Evolutionary conservation across 2,888 invertebrate genomes (phyloP), one percentile per base, ranked within the genome.

Genomic region (Ditylenchus weischeri): DNA sequence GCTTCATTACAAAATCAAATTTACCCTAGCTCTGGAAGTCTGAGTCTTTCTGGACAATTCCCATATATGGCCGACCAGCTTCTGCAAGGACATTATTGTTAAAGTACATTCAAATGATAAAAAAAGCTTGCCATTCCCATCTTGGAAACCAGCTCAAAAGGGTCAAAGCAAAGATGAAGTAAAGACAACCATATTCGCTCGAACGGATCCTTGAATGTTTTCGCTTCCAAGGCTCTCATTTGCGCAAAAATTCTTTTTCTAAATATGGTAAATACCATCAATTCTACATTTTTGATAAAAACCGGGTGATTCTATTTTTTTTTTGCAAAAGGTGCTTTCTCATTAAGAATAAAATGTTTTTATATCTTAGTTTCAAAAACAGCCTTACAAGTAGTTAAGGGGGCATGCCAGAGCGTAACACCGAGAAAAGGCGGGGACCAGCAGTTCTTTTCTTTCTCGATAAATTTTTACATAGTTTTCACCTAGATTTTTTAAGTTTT

Each of bases 121-220:
- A 29, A 62, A 69, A 21, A 2, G 64, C 48, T n/a, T 57, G 72
- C 69, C 51, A 64, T 60, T 11, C 78, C 72, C 70, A 75, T 70
- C 29, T 87, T 72, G 1, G 90, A 87, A 5, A 95, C 91, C 65
- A 89, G 88, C 3, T 91, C 91, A 84, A 90, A 89, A 1, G 96
- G 94, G 87, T 98, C 96, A 70, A 88, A 87, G 68, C 91, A 88
- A 79, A 94, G 88, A 69, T 88, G 86, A 70, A 88, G 86, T 75
- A 96, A 86, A 23, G 90, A 89, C 76, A 88, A 87, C 94, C 94
- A 96, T 67, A 95, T 87, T 85, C 91, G 91, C 85, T 89, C 89
- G 85, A 93, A 93, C 66, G 93, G 79, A 66, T 80, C 83, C 43
- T 71, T 72, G 67, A 82, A 79, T n/a, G 75, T 73, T 68, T 79